phyloP scores from a whole-genome alignment of 2,113 vertebrate species.

The Scopus umbretta region DNA sequence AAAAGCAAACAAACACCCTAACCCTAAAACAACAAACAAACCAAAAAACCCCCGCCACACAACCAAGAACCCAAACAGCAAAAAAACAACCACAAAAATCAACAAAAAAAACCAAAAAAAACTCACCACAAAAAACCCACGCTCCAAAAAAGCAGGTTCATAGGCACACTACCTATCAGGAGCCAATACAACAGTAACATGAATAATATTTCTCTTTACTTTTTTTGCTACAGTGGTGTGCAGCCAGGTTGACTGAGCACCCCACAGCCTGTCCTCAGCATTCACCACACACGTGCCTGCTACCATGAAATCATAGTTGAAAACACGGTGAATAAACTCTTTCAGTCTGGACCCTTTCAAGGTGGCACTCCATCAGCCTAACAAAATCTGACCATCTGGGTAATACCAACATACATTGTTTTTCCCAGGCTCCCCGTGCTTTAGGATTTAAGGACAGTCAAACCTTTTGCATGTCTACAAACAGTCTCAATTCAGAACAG shows the following conservation, averaged over 20 bases:
- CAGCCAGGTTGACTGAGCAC: not conserved
- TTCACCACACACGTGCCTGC: not conserved
- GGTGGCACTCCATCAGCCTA: not conserved
- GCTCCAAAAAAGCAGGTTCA: not conserved
- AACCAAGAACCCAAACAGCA: not conserved
- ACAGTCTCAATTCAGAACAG: not conserved
- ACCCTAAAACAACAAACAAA: not conserved
- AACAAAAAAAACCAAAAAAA: too few species aligned
- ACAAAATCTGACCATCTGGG: not conserved
- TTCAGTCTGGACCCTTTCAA: not conserved
- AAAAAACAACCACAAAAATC: too few species aligned
- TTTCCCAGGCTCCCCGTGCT: not conserved
- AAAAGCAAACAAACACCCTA: not conserved
- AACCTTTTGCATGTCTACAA: not conserved
- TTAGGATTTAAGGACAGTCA: not conserved
- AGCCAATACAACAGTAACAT: not conserved
- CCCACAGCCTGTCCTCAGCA: not conserved
- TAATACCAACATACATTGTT: not conserved
- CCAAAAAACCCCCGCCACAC: too few species aligned
- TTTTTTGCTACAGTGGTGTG: not conserved
- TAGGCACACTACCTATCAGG: not conserved
- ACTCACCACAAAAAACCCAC: not conserved
- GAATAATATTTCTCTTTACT: not conserved
- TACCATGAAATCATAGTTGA: not conserved
- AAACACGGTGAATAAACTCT: not conserved